phyloP scores from a whole-genome alignment of 2,113 vertebrate species.

The Alethe castanea region DNA sequence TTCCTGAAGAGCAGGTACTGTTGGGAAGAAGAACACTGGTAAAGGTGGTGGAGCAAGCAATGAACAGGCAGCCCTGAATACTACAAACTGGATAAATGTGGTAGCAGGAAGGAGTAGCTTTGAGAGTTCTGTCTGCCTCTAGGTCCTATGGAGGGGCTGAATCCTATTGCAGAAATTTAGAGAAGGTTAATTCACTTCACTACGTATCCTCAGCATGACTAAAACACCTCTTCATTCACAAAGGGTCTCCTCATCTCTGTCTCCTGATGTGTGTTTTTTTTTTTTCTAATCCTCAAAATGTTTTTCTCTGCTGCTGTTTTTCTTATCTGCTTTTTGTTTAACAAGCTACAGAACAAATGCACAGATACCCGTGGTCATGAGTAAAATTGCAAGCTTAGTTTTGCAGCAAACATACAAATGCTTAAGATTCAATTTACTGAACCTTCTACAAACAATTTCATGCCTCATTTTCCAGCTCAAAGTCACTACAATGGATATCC shows the following conservation, averaged over 20 bases:
- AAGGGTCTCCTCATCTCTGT: background rate
- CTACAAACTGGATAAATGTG: background rate
- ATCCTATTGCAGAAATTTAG: background rate
- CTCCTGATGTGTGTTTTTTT: background rate
- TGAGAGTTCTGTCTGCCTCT: background rate
- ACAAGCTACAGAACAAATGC: constrained; percentile 14
- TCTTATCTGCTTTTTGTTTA: background rate
- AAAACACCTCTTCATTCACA: background rate
- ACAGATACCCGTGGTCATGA: background rate
- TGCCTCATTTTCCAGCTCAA: constrained; percentile 67
- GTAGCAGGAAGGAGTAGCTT: background rate
- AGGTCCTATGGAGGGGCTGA: background rate
- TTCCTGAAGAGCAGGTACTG: background rate
- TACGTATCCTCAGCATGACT: background rate
- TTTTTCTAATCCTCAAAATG: background rate
- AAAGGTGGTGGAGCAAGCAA: background rate
- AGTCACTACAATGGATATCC: constrained; percentile 56
- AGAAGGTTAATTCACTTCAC: background rate
- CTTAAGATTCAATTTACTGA: constrained; percentile 60
- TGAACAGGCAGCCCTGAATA: background rate
- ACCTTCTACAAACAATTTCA: constrained; percentile 72
- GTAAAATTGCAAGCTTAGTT: constrained; percentile 22
- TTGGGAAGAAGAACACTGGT: background rate
- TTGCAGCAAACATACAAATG: constrained; percentile 25
- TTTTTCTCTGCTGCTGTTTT: background rate